Base-by-base conservation (phyloP, 1,140 invertebrate species). In the Wiebesia pumilae region DNA sequence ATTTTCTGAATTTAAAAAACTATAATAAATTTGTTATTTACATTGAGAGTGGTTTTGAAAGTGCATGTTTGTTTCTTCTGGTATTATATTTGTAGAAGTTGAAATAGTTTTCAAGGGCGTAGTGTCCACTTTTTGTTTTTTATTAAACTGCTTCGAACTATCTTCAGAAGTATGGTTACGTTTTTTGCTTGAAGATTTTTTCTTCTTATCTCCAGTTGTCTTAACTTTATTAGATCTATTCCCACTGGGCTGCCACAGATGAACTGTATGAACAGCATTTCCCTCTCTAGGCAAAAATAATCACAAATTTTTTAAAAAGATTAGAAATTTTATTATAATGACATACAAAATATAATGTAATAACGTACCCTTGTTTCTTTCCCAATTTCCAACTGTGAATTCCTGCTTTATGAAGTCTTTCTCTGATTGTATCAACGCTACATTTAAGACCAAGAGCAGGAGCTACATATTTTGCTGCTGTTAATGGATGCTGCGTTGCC, bases 371-470 rank as follows among this genome's bases (percentile, higher is more conserved):
- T 88, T 93, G 93, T 73, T 93, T 93, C 80, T 94, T 94, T 16
- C 93, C 93, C 24, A 94, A 88, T 51, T 94, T 94, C 93, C 93
- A 94, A 88, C 93, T 94, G 38, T 94, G 93, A 88, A 94, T 93
- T 54, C 93, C 93, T 84, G 93, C 93, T 88, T 93, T 93, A 43
- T 94, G 93, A 51, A 94, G 88, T 58, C 93, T 90, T 88, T 94
- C 93, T 81, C 93, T 90, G 51, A 93, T 91, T 1, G 93, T 93
- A 87, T 93, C 93, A n/a, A 94, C 93, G 62, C 92, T 93, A 85
- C 93, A 94, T 81, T 92, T 94, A 24, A 94, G 87, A 51, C 93
- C 93, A 30, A 94, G 81, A 58, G 93, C 93, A 47, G 93, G 92
- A 65, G 91, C 93, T 33, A 94, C 93, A 75, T 91, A 90, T 90